Evolutionary conservation across 2,888 invertebrate species (phyloP), one percentile per base, ranked within the genome.

Genomic region (Yponomeuta cagnagella): DNA sequence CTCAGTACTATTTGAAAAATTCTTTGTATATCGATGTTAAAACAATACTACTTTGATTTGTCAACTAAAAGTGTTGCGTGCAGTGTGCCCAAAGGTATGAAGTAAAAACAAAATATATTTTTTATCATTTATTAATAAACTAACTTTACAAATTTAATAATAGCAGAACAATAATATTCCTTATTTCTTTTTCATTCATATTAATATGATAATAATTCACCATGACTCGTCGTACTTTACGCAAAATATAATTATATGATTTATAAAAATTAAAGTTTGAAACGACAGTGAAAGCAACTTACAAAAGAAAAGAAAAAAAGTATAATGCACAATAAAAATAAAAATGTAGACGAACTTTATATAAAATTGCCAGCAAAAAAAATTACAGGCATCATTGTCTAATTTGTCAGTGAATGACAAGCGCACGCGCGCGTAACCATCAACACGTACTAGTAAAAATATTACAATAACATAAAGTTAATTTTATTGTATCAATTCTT

Each of bases 141-240:
- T 92, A 92, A 92, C 91, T 92, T 92, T 92, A 92, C 91, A 91
- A 92, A 92, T 92, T 90, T 91, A 92, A 92, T 92, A 92, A 92
- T 92, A 92, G 92, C 91, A 89, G 91, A 92, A 92, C 91, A 92
- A 92, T 92, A 92, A 91, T 92, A 91, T 91, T 92, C 90, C 90
- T 91, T 91, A 91, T 91, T 91, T 91, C 87, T 90, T 91, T 58
- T 89, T 90, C 89, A 90, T 90, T 90, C 90, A 90, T 91, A 90
- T 89, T 90, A 90, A 92, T 92, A 87, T 91, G 85, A 86, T 85
- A 85, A 85, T 85, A 85, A 84, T 85, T 84, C 85, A 84, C 85
- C 85, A 81, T 86, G 92, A 92, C 91, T 91, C 89, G 87, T 89
- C 90, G 86, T 86, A 89, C 84, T 88, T 86, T 90, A 58, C 52